Evolutionary conservation across 2,113 vertebrate species (phyloP).

Genomic region (Takifugu bimaculatus): DNA sequence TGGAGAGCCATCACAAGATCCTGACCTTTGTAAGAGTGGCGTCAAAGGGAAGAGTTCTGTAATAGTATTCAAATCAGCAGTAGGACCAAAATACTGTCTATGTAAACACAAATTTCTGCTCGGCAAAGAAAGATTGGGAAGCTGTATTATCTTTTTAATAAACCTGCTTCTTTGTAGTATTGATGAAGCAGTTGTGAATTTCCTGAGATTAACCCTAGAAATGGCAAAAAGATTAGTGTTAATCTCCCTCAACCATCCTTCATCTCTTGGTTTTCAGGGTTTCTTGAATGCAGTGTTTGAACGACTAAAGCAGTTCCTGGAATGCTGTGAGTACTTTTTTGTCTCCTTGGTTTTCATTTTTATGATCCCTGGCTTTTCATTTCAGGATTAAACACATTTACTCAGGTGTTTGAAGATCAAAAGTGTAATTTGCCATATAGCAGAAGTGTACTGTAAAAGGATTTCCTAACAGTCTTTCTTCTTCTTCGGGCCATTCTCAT

Average conservation of each 20-base stretch:
- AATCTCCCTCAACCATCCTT: slow-evolving; percentile 27
- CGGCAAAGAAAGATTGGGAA: too few species aligned
- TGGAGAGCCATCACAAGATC: too few species aligned
- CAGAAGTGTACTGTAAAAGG: slow-evolving; percentile 2
- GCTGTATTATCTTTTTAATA: too few species aligned
- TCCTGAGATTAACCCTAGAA: slow-evolving; percentile 31
- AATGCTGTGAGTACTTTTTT: slow-evolving; percentile 86
- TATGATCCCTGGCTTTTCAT: slow-evolving; percentile 12
- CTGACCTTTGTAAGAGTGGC: too few species aligned
- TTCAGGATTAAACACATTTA: slow-evolving; percentile 21
- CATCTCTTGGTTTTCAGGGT: slow-evolving; percentile 71
- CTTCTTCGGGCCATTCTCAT: too few species aligned
- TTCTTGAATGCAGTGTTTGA: slow-evolving; percentile 93
- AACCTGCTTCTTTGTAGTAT: slow-evolving; percentile 13
- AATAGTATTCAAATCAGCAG: too few species aligned
- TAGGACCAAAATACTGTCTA: too few species aligned
- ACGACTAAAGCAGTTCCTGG: slow-evolving; percentile 89
- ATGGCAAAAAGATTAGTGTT: slow-evolving; percentile 46
- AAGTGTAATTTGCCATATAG: slow-evolving; percentile 1
- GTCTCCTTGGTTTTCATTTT: slow-evolving; percentile 21
- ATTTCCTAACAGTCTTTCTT: too few species aligned
- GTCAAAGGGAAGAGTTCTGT: too few species aligned
- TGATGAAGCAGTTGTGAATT: slow-evolving; percentile 36
- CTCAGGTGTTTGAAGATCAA: too few species aligned
- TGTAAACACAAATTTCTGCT: too few species aligned